These are phyloP conservation scores for Oceanodroma leucorhoa DNA, from an alignment of 2,797 vertebrate species.

Conservation along the genomic window DNA sequence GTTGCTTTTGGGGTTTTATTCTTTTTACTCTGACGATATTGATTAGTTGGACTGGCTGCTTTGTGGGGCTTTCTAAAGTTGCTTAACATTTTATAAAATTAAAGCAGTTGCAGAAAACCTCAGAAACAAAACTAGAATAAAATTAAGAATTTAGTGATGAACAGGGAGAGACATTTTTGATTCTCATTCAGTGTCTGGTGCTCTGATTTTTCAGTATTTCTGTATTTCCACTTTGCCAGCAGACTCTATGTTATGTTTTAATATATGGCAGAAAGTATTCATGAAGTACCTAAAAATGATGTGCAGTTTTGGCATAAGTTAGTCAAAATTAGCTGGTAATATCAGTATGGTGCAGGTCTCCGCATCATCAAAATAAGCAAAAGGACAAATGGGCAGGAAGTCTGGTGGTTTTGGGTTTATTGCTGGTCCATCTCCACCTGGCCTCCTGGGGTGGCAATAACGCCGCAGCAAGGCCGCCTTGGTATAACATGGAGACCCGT, in stretches of 20 bases:
- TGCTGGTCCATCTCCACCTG: not conserved
- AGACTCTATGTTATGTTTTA: not conserved
- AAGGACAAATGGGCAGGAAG: not conserved
- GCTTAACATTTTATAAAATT: not conserved
- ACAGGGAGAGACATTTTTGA: not conserved
- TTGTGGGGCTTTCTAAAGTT: not conserved
- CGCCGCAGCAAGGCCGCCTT: accelerated
- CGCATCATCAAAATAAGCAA: not conserved
- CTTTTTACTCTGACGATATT: not conserved
- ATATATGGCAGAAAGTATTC: not conserved
- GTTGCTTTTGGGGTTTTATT: not conserved
- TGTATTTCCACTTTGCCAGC: not conserved
- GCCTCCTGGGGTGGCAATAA: not conserved
- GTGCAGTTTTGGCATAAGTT: not conserved
- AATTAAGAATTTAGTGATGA: not conserved
- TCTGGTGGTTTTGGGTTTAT: not conserved
- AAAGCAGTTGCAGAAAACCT: not conserved
- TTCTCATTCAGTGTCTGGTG: not conserved
- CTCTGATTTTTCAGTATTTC: not conserved
- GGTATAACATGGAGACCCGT: accelerated
- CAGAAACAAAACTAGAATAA: not conserved
- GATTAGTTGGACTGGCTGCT: not conserved
- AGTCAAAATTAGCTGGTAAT: not conserved
- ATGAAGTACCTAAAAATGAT: not conserved
- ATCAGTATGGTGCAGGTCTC: not conserved